Base-by-base conservation (phyloP, 2,113 vertebrate genomes). In the Silurus meridionalis region DNA sequence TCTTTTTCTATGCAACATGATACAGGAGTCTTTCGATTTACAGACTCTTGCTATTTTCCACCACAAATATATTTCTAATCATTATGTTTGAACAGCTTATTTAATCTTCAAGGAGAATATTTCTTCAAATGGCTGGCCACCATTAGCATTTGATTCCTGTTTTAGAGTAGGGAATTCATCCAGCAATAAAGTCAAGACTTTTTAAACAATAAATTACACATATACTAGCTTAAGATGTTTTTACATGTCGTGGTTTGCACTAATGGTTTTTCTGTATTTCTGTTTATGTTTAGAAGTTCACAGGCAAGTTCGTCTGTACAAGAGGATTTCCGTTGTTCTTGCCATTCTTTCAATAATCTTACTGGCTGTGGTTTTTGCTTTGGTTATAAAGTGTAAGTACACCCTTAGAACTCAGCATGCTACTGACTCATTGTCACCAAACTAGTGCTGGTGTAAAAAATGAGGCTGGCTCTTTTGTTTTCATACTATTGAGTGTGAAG, bases 351-450 rank as follows among this genome's bases (percentile, higher is more conserved):
- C 91, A 84, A 15, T 93, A 50, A 2, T 93, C 52, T 86, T 95
- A 46, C 80, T 94, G 88, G 23, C 92, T 80, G 50, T 84, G 10
- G 0, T 93, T 74, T 52, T 93, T n/a, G 0, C 88, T 2, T 87
- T 95, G 64, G 6, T 46, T 61, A 0, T 91, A 52, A 94, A 93
- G 88, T 14, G 94, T 95, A 90, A 94, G 94, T 93, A 66, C 23
- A 57, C 11, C 50, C 6, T 52, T 37, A 19, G 46, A 19, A 37
- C 6, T 71, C 48, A 48, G 28, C 14, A 46, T 5, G 15, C 23
- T 71, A 55, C 67, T 57, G 17, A 69, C 81, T 17, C 6, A 11
- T 25, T 14, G 11, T 13, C 4, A 67, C 21, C 64, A 67, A 28
- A 63, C 17, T 63, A 21, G 60, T 63, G 60, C 55, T 57, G 55